Base-by-base conservation (phyloP, 1,140 invertebrate genomes). In the Ephestia elutella region DNA sequence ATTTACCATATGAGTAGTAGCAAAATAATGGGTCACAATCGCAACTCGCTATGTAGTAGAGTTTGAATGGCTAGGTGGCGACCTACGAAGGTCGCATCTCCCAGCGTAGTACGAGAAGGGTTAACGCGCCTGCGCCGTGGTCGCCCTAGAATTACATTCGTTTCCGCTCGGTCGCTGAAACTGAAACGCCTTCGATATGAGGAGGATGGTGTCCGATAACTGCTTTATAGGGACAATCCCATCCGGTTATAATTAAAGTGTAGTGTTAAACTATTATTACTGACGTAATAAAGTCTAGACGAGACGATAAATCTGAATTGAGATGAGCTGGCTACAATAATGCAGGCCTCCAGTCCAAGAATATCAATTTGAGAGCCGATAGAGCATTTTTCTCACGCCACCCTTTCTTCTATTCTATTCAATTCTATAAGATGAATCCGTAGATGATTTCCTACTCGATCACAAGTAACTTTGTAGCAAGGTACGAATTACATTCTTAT, bases 11-110 rank as follows among this genome's bases (percentile, higher is more conserved):
- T 25, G 21, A 25, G 7, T 51, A 62, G 75, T 73, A 65, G 72
- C 82, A 86, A 86, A 83, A 83, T 78, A 83, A 86, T 83, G 80
- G 78, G 64, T 20, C 59, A 63, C 70, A 74, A 63, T 56, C 59
- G 67, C 58, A 68, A 9, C 8, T 11, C 13, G 2, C 32, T 10
- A 2, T 4, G 2, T 25, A 3, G 21, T 25, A 25, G 21, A 7
- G 7, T 10, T 61, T 83, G 73, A 80, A 82, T 82, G 80, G 76
- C 74, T 65, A 73, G 72, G 70, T 72, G 69, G 60, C 75, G 80
- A 86, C 80, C 82, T 83, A 71, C 62, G 78, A 79, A 82, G 79
- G 80, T 79, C 82, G 80, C 66, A 56, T 59, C 21, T 25, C 21
- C 59, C 59, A 60, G 60, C 70, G 74, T 82, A 79, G 71, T 82